phyloP scores from a whole-genome alignment of 1,140 invertebrate genomes.

The Panulirus ornatus region DNA sequence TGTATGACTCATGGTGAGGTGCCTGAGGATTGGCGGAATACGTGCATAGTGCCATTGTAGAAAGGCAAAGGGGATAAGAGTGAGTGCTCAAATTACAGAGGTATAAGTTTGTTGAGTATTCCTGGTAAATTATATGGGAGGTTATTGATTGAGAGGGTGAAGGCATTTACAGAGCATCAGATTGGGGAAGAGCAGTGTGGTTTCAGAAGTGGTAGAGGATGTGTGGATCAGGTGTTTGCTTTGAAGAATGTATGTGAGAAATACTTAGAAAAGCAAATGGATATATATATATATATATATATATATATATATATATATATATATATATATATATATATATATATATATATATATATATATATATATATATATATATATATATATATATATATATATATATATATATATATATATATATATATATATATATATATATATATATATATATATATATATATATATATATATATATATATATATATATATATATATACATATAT shows the following conservation, averaged over 20 bases:
- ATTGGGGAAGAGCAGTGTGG: too few relatives aligned
- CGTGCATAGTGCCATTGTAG: too few relatives aligned
- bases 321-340: constrained; percentile 14
- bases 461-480: constrained; percentile 30
- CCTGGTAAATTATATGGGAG: too few relatives aligned
- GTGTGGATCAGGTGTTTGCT: too few relatives aligned
- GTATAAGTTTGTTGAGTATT: too few relatives aligned
- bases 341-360: constrained; percentile 33
- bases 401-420: neutral
- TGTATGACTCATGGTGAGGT: too few relatives aligned
- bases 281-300: constrained; percentile 27
- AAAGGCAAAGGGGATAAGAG: too few relatives aligned
- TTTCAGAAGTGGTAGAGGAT: too few relatives aligned
- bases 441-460: neutral
- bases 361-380: constrained; percentile 26
- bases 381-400: constrained; percentile 30
- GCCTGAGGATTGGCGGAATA: too few relatives aligned
- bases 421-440: neutral
- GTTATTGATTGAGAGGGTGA: too few relatives aligned
- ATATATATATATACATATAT: constrained; percentile 18
- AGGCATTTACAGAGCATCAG: too few relatives aligned
- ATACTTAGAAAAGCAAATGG: neutral
- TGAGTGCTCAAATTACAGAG: too few relatives aligned
- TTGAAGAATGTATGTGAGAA: neutral
- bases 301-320: constrained; percentile 31